A percentile compares a stretch with the other conserved stretches of the same genome.
Evolutionary conservation across 2,113 vertebrate species (phyloP).

Genomic region (Tragelaphus buxtoni): DNA sequence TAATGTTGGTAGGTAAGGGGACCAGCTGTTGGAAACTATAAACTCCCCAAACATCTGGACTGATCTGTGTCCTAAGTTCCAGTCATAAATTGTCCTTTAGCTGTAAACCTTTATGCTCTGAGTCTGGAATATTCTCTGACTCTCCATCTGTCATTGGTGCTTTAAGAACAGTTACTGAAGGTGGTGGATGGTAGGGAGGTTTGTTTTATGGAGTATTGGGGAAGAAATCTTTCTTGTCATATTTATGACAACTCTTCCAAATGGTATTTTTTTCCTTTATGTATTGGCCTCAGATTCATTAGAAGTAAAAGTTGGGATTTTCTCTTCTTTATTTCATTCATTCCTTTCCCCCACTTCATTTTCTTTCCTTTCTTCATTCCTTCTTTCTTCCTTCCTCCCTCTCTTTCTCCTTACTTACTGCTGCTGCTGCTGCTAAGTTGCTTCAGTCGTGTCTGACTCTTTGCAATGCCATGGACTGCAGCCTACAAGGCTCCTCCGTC

Average conservation of each 20-base stretch:
- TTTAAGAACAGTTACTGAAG: background rate
- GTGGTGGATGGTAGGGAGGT: background rate
- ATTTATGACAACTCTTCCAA: background rate
- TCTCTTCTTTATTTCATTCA: background rate
- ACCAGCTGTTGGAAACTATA: background rate
- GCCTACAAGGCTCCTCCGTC: too few relatives aligned
- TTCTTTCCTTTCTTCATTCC: background rate
- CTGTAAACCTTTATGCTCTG: background rate
- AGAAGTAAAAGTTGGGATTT: background rate
- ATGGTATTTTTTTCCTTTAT: background rate
- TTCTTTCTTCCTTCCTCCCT: background rate
- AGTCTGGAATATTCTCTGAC: background rate
- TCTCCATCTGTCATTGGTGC: background rate
- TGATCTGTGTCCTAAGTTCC: background rate
- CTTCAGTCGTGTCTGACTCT: too few relatives aligned
- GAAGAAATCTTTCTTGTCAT: conserved; percentile 21
- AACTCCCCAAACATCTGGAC: conserved; percentile 9
- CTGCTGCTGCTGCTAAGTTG: too few relatives aligned
- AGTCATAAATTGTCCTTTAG: background rate
- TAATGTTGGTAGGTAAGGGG: background rate
- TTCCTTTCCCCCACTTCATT: background rate
- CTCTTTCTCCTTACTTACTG: background rate
- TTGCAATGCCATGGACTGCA: too few relatives aligned
- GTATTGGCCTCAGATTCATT: background rate
- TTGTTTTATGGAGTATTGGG: background rate